These are phyloP conservation scores for Plebejus melissa DNA, from an alignment of 2,888 invertebrate species.

Conservation along the genomic window DNA sequence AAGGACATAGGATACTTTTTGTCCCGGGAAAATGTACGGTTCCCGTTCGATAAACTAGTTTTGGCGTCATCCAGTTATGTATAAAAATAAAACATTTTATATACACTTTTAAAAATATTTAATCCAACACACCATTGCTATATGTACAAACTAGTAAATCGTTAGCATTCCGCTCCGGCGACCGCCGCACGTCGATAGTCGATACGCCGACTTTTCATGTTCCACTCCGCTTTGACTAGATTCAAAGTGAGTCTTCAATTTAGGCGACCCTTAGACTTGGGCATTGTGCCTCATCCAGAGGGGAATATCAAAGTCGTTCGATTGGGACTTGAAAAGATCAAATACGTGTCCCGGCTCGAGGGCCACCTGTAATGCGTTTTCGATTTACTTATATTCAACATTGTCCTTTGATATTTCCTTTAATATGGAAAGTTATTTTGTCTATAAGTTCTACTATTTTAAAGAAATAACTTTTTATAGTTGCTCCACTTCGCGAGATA, in stretches of 20 bases:
- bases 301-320: constrained; percentile 70
- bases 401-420: constrained; percentile 20
- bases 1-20: too few relatives aligned
- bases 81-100: background rate
- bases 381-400: constrained; percentile 32
- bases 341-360: constrained; percentile 53
- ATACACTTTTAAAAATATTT: background rate
- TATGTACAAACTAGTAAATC: background rate
- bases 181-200: constrained; percentile 27
- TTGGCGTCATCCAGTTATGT: too few relatives aligned
- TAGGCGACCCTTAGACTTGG: constrained; percentile 48
- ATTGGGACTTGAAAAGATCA: constrained; percentile 74
- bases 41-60: too few relatives aligned
- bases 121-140: background rate
- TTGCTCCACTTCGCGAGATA: too few relatives aligned
- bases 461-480: too few relatives aligned
- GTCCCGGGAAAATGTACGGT: too few relatives aligned
- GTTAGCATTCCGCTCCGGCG: background rate
- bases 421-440: background rate
- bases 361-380: constrained; percentile 50
- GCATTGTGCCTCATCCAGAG: constrained; percentile 54
- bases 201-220: constrained; percentile 37
- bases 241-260: constrained; percentile 57
- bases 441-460: background rate
- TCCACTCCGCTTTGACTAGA: constrained; percentile 53